Base-by-base conservation (phyloP, 2,888 invertebrate genomes). In the Agonopterix heracliana region DNA sequence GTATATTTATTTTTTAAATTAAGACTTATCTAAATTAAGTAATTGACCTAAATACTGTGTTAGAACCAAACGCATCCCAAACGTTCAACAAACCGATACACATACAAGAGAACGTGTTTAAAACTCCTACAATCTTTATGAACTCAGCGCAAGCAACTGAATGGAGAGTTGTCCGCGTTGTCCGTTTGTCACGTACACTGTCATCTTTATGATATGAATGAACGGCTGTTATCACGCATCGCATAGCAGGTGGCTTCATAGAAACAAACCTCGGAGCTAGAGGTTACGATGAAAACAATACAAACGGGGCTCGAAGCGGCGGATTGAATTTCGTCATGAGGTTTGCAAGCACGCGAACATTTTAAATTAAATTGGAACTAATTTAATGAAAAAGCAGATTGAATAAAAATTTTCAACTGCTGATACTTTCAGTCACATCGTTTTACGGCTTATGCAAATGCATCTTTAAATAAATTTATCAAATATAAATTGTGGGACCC, bases 401-500 rank as follows among this genome's bases (percentile, higher is more conserved):
- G 26, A 26, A 26, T 26, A 26, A 7, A 26, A 26, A 26, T 0
- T 26, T 26, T 26, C 14, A 35, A 9, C 38, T n/a, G n/a, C 9
- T n/a, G 38, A 9, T 38, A 75, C 78, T 82, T 81, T 81, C 78
- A 71, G 71, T 68, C 58, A 68, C 72, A 70, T 68, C 78, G 78
- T 83, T 84, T 81, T 78, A 78, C 77, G 70, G 77, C 63, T 61
- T 80, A 86, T 85, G 84, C 79, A 78, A 85, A 86, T 83, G 73
- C 60, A 56, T 66, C 71, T 80, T 74, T 79, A 84, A 82, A 85
- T 84, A 82, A 80, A 85, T 82, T 84, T 84, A 84, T 85, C 81
- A 86, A 85, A 85, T 85, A 86, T 85, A 84, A 49, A 85, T 84
- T 87, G 87, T 87, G 87, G 78, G 87, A 87, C 74, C 83, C 62